Evolutionary conservation across 2,888 invertebrate species (phyloP).

Genomic region (Sinohyriopsis cumingii): DNA sequence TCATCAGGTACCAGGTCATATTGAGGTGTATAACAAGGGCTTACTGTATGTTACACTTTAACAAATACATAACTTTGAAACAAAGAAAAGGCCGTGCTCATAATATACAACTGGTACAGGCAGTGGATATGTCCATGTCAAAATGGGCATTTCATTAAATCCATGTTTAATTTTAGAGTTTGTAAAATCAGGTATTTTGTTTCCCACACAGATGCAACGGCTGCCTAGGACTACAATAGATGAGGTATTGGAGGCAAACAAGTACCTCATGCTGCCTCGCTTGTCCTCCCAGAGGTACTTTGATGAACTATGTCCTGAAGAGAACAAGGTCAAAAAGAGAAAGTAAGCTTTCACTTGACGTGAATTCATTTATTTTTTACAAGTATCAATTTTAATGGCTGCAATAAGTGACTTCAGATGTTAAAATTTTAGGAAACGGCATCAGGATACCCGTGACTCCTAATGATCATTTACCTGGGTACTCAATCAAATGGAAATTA

Average conservation of each 20-base stretch:
- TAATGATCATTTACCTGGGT: too few species aligned
- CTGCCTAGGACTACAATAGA: constrained; percentile 90
- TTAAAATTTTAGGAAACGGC: too few species aligned
- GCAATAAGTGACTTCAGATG: neutral
- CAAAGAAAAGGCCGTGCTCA: neutral
- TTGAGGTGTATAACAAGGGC: neutral
- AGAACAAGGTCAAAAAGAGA: constrained; percentile 51
- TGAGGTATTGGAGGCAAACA: constrained; percentile 90
- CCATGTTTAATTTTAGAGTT: too few species aligned
- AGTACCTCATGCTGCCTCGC: constrained; percentile 88
- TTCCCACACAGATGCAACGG: constrained; percentile 81
- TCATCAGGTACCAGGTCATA: too few species aligned
- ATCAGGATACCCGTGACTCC: too few species aligned
- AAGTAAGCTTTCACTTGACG: constrained; percentile 41
- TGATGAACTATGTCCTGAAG: constrained; percentile 88
- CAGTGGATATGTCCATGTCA: too few species aligned
- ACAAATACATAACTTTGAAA: neutral
- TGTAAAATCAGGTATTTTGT: neutral
- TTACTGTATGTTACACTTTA: neutral
- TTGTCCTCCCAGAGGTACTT: constrained; percentile 90
- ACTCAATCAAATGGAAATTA: too few species aligned
- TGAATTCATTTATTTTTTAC: too few species aligned
- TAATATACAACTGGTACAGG: neutral
- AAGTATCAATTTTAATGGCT: neutral
- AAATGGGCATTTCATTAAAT: too few species aligned